phyloP scores from a whole-genome alignment of 2,113 vertebrate species.

The Phycodurus eques region DNA sequence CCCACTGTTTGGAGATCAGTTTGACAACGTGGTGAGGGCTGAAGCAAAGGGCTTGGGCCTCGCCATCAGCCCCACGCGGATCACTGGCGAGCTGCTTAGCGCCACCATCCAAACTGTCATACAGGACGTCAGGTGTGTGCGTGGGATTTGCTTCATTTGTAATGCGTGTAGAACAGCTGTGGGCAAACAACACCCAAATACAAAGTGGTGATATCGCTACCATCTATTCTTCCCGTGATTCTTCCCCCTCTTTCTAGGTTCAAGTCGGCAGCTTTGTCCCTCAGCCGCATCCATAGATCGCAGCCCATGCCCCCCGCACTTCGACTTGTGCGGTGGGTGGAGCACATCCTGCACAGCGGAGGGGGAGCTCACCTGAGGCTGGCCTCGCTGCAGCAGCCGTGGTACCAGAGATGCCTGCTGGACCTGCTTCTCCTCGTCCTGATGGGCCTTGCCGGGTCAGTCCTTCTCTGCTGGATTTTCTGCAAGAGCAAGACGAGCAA shows the following conservation, averaged over 20 bases:
- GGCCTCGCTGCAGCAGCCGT: constrained; percentile 50
- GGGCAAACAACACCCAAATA: no score
- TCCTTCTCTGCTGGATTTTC: constrained; percentile 39
- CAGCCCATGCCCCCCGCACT: constrained; percentile 62
- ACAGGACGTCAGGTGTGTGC: constrained; percentile 60
- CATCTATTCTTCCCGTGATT: not conserved
- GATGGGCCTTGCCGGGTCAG: constrained; percentile 33
- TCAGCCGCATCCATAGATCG: constrained; percentile 61
- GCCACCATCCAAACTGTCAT: constrained; percentile 60
- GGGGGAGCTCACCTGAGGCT: constrained; percentile 64
- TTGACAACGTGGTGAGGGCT: constrained; percentile 66
- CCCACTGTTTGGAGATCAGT: constrained; percentile 72
- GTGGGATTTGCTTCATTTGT: no score
- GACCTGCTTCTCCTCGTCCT: constrained; percentile 62
- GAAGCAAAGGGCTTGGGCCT: constrained; percentile 67
- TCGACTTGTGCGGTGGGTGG: constrained; percentile 65
- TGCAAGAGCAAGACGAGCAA: not conserved
- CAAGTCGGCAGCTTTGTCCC: constrained; percentile 60
- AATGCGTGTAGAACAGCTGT: no score
- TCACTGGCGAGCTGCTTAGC: constrained; percentile 57
- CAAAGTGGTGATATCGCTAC: no score
- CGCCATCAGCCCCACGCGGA: constrained; percentile 44
- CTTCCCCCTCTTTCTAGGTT: constrained; percentile 49
- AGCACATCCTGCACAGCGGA: constrained; percentile 67
- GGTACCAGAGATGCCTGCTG: constrained; percentile 69